These are phyloP conservation scores for Anguilla anguilla DNA, from an alignment of 2,797 vertebrate species.

Conservation along the genomic window DNA sequence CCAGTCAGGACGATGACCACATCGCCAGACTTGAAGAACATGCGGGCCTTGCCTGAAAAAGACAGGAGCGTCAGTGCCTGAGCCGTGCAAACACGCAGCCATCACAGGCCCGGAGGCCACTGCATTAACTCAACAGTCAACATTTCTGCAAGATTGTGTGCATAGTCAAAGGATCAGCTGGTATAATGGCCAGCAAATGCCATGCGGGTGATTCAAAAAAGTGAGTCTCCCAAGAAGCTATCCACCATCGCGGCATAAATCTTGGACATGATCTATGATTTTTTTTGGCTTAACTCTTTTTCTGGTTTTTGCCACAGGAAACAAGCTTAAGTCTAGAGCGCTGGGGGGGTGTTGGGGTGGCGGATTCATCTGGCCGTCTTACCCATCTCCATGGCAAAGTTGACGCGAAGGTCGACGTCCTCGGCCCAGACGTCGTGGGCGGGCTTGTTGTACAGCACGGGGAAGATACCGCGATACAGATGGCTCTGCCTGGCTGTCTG, in stretches of 20 bases:
- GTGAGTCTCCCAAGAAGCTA: neutral
- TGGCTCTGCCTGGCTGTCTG: slow-evolving; percentile 91
- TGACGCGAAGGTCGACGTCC: slow-evolving; percentile 92
- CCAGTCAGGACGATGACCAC: slow-evolving; percentile 90
- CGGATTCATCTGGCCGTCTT: slow-evolving; percentile 46
- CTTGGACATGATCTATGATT: neutral
- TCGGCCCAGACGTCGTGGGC: slow-evolving; percentile 91
- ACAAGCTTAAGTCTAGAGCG: neutral
- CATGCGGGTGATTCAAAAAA: neutral
- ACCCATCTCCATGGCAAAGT: slow-evolving; percentile 91
- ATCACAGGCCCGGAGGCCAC: neutral
- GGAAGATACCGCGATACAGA: slow-evolving; percentile 91
- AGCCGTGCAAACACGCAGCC: slow-evolving; percentile 28
- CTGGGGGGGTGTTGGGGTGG: neutral
- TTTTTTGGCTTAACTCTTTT: neutral
- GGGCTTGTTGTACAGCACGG: slow-evolving; percentile 88
- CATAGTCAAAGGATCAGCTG: neutral
- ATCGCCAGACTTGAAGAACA: slow-evolving; percentile 92
- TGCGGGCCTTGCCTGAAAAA: slow-evolving; percentile 83
- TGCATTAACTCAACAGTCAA: neutral
- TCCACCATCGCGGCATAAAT: neutral
- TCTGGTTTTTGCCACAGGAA: neutral
- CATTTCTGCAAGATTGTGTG: neutral
- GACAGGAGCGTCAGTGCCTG: slow-evolving; percentile 50
- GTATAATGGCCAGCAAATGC: neutral